Evolutionary conservation across 2,888 invertebrate species (phyloP).

Genomic region (Heteromyza rotundicornis): DNA sequence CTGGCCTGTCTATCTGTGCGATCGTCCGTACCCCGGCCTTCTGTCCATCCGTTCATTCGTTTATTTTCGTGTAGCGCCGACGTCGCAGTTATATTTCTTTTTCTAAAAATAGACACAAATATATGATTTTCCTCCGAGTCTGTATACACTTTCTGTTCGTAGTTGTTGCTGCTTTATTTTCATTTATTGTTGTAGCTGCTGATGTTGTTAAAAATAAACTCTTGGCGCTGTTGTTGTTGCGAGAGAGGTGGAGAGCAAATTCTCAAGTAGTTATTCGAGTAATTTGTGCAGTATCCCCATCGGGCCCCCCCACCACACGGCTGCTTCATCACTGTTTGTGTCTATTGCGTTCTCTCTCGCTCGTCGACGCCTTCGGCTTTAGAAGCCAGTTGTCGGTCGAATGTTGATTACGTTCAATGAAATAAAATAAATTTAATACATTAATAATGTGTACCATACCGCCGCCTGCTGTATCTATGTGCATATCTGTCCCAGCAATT

Average conservation of each 20-base stretch:
- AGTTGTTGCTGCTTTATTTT: slow-evolving; percentile 6
- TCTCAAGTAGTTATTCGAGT: slow-evolving; percentile 11
- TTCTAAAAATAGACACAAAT: slow-evolving; percentile 55
- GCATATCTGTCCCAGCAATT: background rate
- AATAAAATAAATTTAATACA: slow-evolving; percentile 43
- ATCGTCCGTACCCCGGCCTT: background rate
- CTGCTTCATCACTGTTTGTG: background rate
- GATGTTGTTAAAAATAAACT: slow-evolving; percentile 45
- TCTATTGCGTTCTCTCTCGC: background rate
- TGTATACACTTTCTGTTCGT: slow-evolving; percentile 7
- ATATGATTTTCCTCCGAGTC: slow-evolving; percentile 48
- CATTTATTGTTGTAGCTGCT: slow-evolving; percentile 44
- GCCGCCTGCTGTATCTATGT: slow-evolving; percentile 10
- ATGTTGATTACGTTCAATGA: slow-evolving; percentile 36
- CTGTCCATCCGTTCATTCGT: background rate
- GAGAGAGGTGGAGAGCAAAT: background rate
- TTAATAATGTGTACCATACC: background rate
- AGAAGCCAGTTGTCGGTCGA: background rate
- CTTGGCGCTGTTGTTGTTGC: slow-evolving; percentile 40
- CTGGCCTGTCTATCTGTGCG: background rate
- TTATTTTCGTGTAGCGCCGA: slow-evolving; percentile 7
- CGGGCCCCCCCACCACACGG: background rate
- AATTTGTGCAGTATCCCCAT: background rate
- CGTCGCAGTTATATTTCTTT: slow-evolving; percentile 36
- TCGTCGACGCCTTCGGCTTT: background rate